phyloP scores from a whole-genome alignment of 2,113 vertebrate genomes.

The Cebidichthys violaceus region DNA sequence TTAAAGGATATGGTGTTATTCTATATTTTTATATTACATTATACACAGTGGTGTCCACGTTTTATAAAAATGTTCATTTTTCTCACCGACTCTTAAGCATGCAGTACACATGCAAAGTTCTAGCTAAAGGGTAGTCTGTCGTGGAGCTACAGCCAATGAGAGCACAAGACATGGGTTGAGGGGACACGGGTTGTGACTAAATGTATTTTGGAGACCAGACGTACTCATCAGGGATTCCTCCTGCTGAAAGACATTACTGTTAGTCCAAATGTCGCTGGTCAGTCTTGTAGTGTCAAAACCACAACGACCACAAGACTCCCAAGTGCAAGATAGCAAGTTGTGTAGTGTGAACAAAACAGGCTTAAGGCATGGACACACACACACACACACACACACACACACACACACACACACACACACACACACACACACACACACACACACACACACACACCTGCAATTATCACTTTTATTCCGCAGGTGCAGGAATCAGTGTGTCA shows the following conservation, averaged over 20 bases:
- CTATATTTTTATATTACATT: background rate
- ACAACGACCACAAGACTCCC: background rate
- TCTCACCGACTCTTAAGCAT: too few relatives aligned
- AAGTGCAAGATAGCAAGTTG: background rate
- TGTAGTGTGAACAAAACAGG: background rate
- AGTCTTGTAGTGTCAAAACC: background rate
- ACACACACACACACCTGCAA: slow-evolving; percentile 8
- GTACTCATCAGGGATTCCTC: background rate
- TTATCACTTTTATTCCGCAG: slow-evolving; percentile 30
- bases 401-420: background rate
- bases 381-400: background rate
- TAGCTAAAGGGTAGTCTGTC: background rate
- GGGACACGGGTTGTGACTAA: too few relatives aligned
- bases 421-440: background rate
- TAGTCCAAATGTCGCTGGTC: too few relatives aligned
- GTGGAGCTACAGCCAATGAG: background rate
- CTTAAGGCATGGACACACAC: background rate
- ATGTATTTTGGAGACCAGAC: too few relatives aligned
- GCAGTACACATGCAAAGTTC: background rate
- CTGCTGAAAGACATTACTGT: background rate
- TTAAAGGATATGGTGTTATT: background rate
- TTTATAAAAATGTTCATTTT: background rate
- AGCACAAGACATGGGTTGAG: background rate
- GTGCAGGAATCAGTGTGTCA: slow-evolving; percentile 4
- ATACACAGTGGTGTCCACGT: background rate